Conservation (phyloP, 2,888 invertebrate genomes). For the Nasonovia ribisnigri region DNA sequence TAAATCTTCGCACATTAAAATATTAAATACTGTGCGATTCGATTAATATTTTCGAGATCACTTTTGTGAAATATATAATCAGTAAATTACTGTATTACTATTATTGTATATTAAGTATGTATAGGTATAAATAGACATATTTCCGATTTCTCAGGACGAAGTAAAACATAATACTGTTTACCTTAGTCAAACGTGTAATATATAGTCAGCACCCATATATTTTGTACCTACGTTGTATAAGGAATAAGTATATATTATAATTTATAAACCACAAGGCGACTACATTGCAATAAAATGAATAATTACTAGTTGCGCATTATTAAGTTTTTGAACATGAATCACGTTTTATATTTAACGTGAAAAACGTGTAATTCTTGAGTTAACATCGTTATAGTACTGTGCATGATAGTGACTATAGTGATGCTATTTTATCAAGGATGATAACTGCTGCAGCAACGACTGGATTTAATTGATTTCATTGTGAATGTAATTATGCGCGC, state of each 20-base stretch:
- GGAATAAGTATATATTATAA: background rate
- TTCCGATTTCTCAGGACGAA: background rate
- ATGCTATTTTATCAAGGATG: slow-evolving; percentile 19
- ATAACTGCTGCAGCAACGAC: background rate
- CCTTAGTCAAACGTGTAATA: background rate
- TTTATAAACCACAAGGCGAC: background rate
- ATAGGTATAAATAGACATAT: background rate
- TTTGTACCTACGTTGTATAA: background rate
- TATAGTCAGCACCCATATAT: background rate
- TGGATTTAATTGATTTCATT: background rate
- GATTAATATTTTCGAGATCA: too few species aligned
- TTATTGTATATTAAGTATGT: background rate
- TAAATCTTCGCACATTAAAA: background rate
- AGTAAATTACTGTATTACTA: background rate
- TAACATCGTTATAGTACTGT: background rate
- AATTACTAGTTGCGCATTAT: background rate
- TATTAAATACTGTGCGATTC: background rate
- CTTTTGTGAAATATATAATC: background rate
- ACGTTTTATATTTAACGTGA: slow-evolving; percentile 36
- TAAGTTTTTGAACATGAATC: slow-evolving; percentile 32
- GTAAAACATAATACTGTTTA: background rate
- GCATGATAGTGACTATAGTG: slow-evolving; percentile 1
- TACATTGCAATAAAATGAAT: slow-evolving; percentile 5
- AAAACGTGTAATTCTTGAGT: slow-evolving; percentile 19
- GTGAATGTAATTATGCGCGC: background rate